Evolutionary conservation across 2,113 vertebrate species (phyloP), one percentile per base, ranked within the genome.

Genomic region (Anoura caudifer): DNA sequence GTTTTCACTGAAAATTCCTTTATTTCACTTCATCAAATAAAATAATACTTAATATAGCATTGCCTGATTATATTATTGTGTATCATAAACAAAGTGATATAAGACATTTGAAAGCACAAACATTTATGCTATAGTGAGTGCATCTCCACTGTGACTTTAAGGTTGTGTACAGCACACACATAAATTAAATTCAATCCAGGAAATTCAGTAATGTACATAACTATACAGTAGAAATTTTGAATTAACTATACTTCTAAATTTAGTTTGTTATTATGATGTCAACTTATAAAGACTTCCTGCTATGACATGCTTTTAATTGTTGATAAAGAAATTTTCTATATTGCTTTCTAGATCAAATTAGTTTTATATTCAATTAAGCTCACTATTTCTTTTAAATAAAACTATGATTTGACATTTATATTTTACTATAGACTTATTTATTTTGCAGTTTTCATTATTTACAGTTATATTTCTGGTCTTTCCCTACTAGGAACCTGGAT

Each of bases 1-100:
- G 4, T 65, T 97, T 87, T 96, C 38, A 90, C 28, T 47, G 33
- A 43, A 81, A 86, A 94, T 70, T 16, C 67, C 24, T 94, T 77
- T 10, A 72, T 65, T 87, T 87, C n/a, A 63, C 7, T 76, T 94
- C 19, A 92, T 65, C 22, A 36, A 63, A 52, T 92, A 63, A 93
- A 91, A 77, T 10, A 24, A 20, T 56, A 33, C 11, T 33, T 86
- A 89, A 69, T 22, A n/a, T 52, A 28, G 63, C 4, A 72, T 79
- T 45, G 28, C 56, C 7, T 86, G 14, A 0, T 61, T 65, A 79
- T 69, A 47, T 36, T n/a, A 65, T 67, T 69, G 22, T 43, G 11
- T 73, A 56, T 72, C 56, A 75, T 28, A 95, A 87, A 69, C 1
- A 54, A 82, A 87, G 13, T 83, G 33, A 80, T 4, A 65, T 3